Percentiles rank a stretch among this genome's conserved stretches.
Conservation (phyloP, 1,140 invertebrate species). For the Drosophila grimshawi region DNA sequence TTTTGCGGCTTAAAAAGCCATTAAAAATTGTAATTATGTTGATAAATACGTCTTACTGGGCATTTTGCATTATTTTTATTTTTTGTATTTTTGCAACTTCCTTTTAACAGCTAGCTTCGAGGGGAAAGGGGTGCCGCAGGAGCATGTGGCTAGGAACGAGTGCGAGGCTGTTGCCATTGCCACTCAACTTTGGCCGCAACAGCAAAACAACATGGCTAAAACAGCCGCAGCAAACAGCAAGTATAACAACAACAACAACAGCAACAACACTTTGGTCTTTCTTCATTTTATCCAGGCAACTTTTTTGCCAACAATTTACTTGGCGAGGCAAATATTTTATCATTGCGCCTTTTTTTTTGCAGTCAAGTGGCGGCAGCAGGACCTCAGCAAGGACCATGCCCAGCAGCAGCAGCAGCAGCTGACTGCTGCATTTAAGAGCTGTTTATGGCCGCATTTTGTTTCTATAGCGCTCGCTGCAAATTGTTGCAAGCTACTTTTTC, state of each 20-base stretch:
- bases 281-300: conserved; percentile 59
- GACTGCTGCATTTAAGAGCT: conserved; percentile 66
- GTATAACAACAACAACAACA: conserved; percentile 28
- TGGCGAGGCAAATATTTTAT: conserved; percentile 76
- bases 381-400: background rate
- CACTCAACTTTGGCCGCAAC: conserved; percentile 72
- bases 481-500: conserved; percentile 38
- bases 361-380: conserved; percentile 63
- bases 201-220: conserved; percentile 48
- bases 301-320: conserved; percentile 75
- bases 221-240: background rate
- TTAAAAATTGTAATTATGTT: conserved; percentile 84
- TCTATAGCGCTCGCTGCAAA: conserved; percentile 29
- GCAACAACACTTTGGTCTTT: conserved; percentile 44
- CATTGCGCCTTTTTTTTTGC: conserved; percentile 79
- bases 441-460: conserved; percentile 66
- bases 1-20: conserved; percentile 84
- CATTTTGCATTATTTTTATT: conserved; percentile 73
- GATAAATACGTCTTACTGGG: conserved; percentile 81
- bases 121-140: background rate
- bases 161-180: conserved; percentile 42
- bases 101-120: conserved; percentile 35
- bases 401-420: conserved; percentile 12
- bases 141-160: background rate
- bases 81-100: conserved; percentile 60